Evolutionary conservation across 2,888 invertebrate genomes (phyloP).

Genomic region (Thera britannica): DNA sequence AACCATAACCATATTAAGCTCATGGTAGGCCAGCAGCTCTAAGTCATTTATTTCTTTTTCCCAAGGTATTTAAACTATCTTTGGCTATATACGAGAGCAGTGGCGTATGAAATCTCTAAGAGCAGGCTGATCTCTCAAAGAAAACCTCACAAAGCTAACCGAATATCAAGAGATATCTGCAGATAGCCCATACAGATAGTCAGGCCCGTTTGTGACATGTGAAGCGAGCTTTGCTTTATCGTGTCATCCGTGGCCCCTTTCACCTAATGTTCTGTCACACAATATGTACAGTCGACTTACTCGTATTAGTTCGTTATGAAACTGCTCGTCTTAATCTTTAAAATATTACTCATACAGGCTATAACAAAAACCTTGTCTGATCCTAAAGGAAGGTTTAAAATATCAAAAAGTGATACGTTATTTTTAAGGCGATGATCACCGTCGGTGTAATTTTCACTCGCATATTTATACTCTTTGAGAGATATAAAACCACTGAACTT

Average conservation of each 20-base stretch:
- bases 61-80: background rate
- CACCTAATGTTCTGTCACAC: conserved; percentile 15
- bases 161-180: conserved; percentile 29
- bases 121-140: conserved; percentile 27
- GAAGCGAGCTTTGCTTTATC: conserved; percentile 31
- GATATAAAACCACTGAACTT: too few relatives aligned
- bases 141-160: conserved; percentile 25
- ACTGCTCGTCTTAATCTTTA: background rate
- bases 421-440: too few relatives aligned
- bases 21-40: too few relatives aligned
- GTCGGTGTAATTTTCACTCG: too few relatives aligned
- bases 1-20: too few relatives aligned
- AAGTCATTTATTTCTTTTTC: too few relatives aligned
- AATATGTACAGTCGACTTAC: background rate
- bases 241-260: conserved; percentile 17
- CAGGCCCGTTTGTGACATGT: conserved; percentile 24
- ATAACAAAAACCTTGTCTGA: too few relatives aligned
- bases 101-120: conserved; percentile 24
- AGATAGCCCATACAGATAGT: background rate
- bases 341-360: too few relatives aligned
- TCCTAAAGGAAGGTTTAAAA: too few relatives aligned
- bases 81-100: conserved; percentile 14
- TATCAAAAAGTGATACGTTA: too few relatives aligned
- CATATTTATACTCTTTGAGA: too few relatives aligned
- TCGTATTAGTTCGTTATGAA: background rate